Percentiles rank a stretch among this genome's conserved stretches.
phyloP scores from a whole-genome alignment of 2,113 vertebrate species.

The Carettochelys insculpta region DNA sequence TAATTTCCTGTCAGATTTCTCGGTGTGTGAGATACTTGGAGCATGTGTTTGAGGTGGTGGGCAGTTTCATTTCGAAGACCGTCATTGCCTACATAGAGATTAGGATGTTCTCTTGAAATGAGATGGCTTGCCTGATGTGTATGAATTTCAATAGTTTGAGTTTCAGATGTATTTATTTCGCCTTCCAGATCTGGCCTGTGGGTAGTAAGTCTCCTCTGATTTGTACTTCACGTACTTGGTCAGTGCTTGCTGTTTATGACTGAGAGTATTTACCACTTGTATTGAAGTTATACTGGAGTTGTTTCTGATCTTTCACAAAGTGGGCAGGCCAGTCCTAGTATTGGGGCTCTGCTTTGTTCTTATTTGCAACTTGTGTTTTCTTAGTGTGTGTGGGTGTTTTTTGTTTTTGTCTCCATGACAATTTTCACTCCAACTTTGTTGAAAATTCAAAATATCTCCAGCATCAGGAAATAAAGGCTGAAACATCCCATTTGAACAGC shows the following conservation, averaged over 20 bases:
- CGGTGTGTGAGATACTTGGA: background rate
- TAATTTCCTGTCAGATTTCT: background rate
- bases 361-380: background rate
- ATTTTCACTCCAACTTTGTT: background rate
- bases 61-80: background rate
- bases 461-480: background rate
- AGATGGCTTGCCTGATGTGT: background rate
- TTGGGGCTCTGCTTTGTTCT: background rate
- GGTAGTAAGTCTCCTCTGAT: background rate
- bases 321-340: background rate
- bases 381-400: no score
- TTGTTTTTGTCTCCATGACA: background rate
- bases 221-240: background rate
- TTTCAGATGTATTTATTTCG: background rate
- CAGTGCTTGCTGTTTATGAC: background rate
- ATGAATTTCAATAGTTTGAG: background rate
- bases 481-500: background rate
- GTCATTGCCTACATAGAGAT: background rate
- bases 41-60: rapidly evolving
- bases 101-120: background rate
- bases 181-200: background rate
- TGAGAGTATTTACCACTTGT: background rate
- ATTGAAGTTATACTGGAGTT: background rate
- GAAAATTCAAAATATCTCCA: background rate
- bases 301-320: background rate